Base-by-base conservation (phyloP, 2,888 invertebrate genomes). In the Conops quadrifasciatus region DNA sequence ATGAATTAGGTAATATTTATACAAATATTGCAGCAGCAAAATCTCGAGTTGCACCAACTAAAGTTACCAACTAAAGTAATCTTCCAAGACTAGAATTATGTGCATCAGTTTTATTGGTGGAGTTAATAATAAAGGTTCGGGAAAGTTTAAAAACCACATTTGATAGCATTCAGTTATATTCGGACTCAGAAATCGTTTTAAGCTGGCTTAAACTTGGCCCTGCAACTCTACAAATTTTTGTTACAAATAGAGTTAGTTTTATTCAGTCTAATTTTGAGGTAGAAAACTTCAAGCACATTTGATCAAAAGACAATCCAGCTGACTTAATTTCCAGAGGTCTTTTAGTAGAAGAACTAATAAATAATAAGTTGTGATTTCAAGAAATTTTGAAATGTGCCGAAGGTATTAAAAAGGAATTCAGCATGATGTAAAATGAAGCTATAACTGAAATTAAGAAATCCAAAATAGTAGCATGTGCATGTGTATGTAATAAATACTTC, bases 31-130 rank as follows among this genome's bases (percentile, higher is more conserved):
- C 45, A 45, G 45, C 45, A 45, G 9, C 71, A 43, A 74, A 74
- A 43, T 72, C 74, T 5, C 45, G 70, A n/a, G 65, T 73, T 26
- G 71, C 70, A 58, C 73, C 71, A 59, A 45, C 65, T 13, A 70
- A 62, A 36, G 53, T 24, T 15, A 30, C 36, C n/a, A n/a, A n/a
- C n/a, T n/a, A n/a, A n/a, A n/a, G n/a, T 5, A 62, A 64, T 19
- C 28, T 73, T 47, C 63, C 71, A n/a, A 56, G 65, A 13, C n/a
- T n/a, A n/a, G n/a, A n/a, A n/a, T n/a, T n/a, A n/a, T n/a, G n/a
- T n/a, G n/a, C n/a, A n/a, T n/a, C 73, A 1, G 11, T 70, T 15
- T 30, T 73, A 13, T 49, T 66, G 51, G 21, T 49, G 11, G 58
- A 73, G 58, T 24, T 71, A 28, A 60, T 4, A 66, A 45, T 64